Evolutionary conservation across 2,113 vertebrate species (phyloP), one percentile per base, ranked within the genome.

Genomic region (Cettia cetti): DNA sequence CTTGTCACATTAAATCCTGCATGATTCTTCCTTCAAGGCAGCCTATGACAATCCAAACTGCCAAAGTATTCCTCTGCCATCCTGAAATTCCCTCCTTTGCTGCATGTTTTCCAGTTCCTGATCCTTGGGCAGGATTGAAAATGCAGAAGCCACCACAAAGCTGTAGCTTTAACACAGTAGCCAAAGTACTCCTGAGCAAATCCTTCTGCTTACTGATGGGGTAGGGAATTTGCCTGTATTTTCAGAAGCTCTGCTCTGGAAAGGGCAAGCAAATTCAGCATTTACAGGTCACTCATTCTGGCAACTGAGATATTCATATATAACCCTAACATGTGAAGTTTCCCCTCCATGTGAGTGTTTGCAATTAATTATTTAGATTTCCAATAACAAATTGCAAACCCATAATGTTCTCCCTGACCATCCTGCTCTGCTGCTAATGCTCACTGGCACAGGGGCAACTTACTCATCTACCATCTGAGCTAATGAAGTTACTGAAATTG

Each of bases 121-220:
- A 69, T 24, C 47, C 23, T 17, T 26, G 40, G 52, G 59, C 21
- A 2, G 3, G 47, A 20, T 26, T 4, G 0, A 82, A 85, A 42
- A 74, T 12, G 28, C 54, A 77, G 74, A 44, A 84, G 71, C 54
- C 16, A 28, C 26, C 49, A 59, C 24, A 87, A 70, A 83, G 30
- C 15, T 37, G 9, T 42, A 65, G 15, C 39, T 40, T 40, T 40
- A 40, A 40, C 15, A 47, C 27, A 56, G 27, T 10, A 50, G 14
- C 13, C 3, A 3, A 5, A 0, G 0, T 0, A 0, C 15, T 59
- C 40, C 68, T 74, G 42, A 80, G 37, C 11, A 92, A 93, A 53
- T 64, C 24, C 8, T 40, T 21, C 69, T 24, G 16, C 35, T 30
- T 72, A 44, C 11, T 69, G 49, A 54, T 0, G 0, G 15, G 16